phyloP scores from a whole-genome alignment of 2,797 vertebrate species.

The Lutjanus campechanus region DNA sequence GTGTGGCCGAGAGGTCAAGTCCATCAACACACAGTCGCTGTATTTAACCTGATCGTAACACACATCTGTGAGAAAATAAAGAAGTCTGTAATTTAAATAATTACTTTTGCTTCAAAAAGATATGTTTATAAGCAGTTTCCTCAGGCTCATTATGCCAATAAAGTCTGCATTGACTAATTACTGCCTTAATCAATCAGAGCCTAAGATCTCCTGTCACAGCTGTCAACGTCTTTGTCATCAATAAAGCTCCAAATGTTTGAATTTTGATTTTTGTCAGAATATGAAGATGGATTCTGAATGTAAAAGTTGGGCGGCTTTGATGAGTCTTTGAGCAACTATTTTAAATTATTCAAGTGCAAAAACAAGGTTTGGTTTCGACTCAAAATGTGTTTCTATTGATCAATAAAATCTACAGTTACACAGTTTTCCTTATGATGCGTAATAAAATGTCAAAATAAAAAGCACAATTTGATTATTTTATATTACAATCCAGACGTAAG shows the following conservation, averaged over 20 bases:
- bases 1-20: conserved; percentile 77
- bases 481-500: no score
- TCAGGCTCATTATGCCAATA: conserved; percentile 37
- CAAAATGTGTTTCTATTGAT: not conserved
- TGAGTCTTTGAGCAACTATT: not conserved
- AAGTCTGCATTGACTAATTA: conserved; percentile 59
- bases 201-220: conserved; percentile 55
- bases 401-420: not conserved
- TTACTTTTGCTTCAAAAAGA: not conserved
- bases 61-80: conserved; percentile 7
- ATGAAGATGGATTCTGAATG: conserved; percentile 47
- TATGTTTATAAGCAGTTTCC: conserved; percentile 10
- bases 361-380: not conserved
- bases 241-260: conserved; percentile 45
- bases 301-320: not conserved
- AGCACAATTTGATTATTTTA: not conserved
- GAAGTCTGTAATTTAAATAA: conserved; percentile 1
- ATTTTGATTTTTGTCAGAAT: conserved; percentile 22
- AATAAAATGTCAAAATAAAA: conserved; percentile 10
- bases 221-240: conserved; percentile 57
- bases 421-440: not conserved
- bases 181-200: conserved; percentile 63
- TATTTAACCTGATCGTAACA: conserved; percentile 38
- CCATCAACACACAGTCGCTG: conserved; percentile 33
- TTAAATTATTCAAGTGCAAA: not conserved